phyloP scores from a whole-genome alignment of 2,113 vertebrate genomes.

The Pteronura brasiliensis region DNA sequence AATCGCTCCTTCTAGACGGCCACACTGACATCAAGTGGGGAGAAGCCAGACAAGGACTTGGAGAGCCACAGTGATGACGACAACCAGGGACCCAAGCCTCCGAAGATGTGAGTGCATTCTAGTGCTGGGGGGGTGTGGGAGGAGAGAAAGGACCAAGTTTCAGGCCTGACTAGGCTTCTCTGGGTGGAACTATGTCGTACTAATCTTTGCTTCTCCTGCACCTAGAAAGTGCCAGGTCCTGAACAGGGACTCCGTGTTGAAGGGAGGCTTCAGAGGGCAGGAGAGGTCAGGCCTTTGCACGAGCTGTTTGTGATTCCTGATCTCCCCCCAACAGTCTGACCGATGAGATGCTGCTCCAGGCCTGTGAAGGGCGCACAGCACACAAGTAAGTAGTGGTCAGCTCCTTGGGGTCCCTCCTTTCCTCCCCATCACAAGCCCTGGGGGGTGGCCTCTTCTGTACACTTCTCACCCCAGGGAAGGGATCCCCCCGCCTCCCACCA shows the following conservation, averaged over 20 bases:
- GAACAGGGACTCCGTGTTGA: neutral
- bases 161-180: neutral
- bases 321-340: slow-evolving; percentile 83
- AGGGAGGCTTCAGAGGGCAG: neutral
- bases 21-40: slow-evolving; percentile 85
- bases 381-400: slow-evolving; percentile 89
- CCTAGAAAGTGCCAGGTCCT: neutral
- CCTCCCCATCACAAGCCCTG: neutral
- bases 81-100: slow-evolving; percentile 23
- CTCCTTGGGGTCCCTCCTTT: neutral
- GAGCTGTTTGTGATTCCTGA: neutral
- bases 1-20: slow-evolving; percentile 81
- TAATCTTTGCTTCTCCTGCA: neutral
- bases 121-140: neutral
- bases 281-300: neutral
- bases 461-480: neutral
- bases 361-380: slow-evolving; percentile 93
- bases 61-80: slow-evolving; percentile 83
- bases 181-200: neutral
- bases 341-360: slow-evolving; percentile 88
- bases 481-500: too few relatives aligned
- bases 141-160: neutral
- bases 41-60: slow-evolving; percentile 75
- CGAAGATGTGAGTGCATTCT: slow-evolving; percentile 57
- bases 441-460: neutral